Base-by-base conservation (phyloP, 1,140 invertebrate genomes). In the Oreohelix idahoensis region DNA sequence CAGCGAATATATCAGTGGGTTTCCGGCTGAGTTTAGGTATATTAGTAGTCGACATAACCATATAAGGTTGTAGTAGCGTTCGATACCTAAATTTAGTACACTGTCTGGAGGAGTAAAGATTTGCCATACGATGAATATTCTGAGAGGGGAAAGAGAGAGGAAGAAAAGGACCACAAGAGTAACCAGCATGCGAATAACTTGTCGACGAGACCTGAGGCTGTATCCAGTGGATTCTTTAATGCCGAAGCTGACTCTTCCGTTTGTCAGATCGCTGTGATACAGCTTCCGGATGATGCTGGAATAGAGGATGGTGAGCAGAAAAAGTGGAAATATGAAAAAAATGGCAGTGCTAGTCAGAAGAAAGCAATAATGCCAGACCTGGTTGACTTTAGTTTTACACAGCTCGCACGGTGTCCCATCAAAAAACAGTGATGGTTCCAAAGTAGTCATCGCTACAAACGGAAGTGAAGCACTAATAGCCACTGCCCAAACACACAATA, bases 141-240 rank as follows among this genome's bases (percentile, higher is more conserved):
- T 94, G 89, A 98, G 97, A 8, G 97, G 97, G 69, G 98, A 91
- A 38, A 98, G 93, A 89, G 96, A 98, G 49, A 97, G 93, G 91
- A 98, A 98, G 92, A 98, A 98, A 23, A 96, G 96, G 29, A 96
- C 89, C 0, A 98, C 97, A 0, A 98, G 97, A 4, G 96, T 96
- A 5, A 95, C 96, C 13, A 98, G 92, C 96, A 98, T 98, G 35
- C 96, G 89, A 17, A 98, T 96, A 32, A 95, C 94, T 89, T 95
- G 94, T 51, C 83, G 85, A 35, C 85, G 66, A 15, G 53, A 70
- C 15, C 73, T 39, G 38, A 51, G 53, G n/a, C 70, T 70, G 32
- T 58, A 49, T 8, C 53, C 81, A 2, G 49, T 35, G 58, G 45
- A 35, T 29, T 76, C 26, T 11, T 11, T 36, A 39, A 39, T 49